Percentiles rank a stretch among this genome's conserved stretches.
Evolutionary conservation across 1,140 invertebrate genomes (phyloP).

Genomic region (Drosophila arawakana): DNA sequence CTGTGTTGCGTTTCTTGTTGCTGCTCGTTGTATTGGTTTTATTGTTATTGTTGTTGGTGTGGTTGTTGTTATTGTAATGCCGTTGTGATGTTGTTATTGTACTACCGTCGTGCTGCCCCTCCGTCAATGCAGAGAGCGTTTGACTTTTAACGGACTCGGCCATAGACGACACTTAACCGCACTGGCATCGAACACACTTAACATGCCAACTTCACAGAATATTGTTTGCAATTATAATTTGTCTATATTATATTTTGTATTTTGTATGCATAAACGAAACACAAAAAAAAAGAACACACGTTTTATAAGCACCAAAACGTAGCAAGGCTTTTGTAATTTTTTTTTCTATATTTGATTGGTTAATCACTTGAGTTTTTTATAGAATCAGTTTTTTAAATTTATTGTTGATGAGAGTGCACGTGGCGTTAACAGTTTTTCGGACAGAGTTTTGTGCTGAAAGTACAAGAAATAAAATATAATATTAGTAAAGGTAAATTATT

Average conservation of each 20-base stretch:
- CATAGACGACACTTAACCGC: constrained; percentile 85
- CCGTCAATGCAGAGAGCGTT: constrained; percentile 85
- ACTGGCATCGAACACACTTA: constrained; percentile 84
- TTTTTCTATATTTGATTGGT: neutral
- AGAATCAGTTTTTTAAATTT: constrained; percentile 3
- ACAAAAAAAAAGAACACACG: constrained; percentile 7
- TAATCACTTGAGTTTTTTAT: neutral
- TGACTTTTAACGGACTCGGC: constrained; percentile 85
- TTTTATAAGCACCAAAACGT: neutral
- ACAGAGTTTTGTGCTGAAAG: constrained; percentile 41
- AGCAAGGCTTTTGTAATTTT: neutral
- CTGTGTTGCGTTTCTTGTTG: constrained; percentile 43
- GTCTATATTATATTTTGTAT: constrained; percentile 10
- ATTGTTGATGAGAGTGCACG: constrained; percentile 7
- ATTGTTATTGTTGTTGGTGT: constrained; percentile 31
- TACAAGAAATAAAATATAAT: constrained; percentile 3
- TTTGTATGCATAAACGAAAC: neutral
- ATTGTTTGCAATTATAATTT: constrained; percentile 52
- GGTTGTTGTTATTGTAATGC: constrained; percentile 39
- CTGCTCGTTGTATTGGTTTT: constrained; percentile 4
- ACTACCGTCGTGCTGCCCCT: constrained; percentile 83
- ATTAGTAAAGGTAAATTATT: constrained; percentile 1
- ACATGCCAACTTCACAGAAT: constrained; percentile 77
- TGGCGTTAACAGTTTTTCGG: constrained; percentile 15
- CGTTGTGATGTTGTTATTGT: constrained; percentile 55